Evolutionary conservation across 2,888 invertebrate genomes (phyloP).

Genomic region (Nudaria mundana): DNA sequence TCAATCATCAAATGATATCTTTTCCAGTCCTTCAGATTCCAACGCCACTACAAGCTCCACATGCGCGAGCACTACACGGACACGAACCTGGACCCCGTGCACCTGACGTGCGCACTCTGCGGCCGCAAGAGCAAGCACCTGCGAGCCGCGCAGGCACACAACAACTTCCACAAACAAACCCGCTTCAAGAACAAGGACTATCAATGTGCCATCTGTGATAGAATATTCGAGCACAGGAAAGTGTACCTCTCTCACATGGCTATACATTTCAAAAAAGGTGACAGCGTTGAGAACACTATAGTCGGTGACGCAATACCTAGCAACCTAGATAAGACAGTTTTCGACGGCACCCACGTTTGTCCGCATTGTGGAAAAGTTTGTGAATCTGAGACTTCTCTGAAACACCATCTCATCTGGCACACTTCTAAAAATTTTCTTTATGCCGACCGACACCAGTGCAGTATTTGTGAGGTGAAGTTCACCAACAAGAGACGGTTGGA

Average conservation of each 20-base stretch:
- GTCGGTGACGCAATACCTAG: constrained; percentile 47
- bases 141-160: constrained; percentile 71
- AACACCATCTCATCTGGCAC: constrained; percentile 71
- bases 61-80: constrained; percentile 71
- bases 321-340: constrained; percentile 34
- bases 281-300: constrained; percentile 60
- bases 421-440: constrained; percentile 64
- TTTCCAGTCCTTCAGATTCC: constrained; percentile 68
- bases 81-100: constrained; percentile 59
- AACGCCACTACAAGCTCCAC: constrained; percentile 69
- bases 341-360: constrained; percentile 64
- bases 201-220: constrained; percentile 72
- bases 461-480: constrained; percentile 70
- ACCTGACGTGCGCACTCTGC: constrained; percentile 68
- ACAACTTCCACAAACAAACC: constrained; percentile 74
- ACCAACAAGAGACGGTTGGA: constrained; percentile 69
- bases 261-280: constrained; percentile 70
- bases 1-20: constrained; percentile 3
- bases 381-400: constrained; percentile 65
- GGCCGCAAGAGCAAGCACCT: constrained; percentile 70
- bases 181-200: constrained; percentile 74
- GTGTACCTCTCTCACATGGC: constrained; percentile 75
- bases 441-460: constrained; percentile 70
- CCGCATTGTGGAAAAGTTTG: constrained; percentile 71
- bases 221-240: constrained; percentile 65